Conservation (phyloP, 2,797 vertebrate species). For the Hypotaenidia philippensis region DNA sequence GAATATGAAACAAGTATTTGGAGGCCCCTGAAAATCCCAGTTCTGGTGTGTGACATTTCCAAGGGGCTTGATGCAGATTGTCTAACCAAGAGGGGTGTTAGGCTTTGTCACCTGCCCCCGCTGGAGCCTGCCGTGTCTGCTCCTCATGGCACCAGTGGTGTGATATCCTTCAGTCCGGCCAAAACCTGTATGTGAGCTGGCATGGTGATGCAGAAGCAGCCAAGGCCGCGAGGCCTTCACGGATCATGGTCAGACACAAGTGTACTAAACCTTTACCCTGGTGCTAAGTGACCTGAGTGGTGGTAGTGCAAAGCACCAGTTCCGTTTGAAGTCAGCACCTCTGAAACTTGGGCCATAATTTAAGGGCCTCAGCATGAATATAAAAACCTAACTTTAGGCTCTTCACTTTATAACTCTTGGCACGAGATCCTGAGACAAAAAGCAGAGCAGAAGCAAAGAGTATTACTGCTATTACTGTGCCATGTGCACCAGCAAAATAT, state of each 20-base stretch:
- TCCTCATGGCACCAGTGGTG: fast-evolving
- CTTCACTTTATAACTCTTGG: background rate
- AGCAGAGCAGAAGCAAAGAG: constrained; percentile 49
- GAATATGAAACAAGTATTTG: background rate
- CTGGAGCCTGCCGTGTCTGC: fast-evolving
- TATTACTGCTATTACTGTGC: constrained; percentile 33
- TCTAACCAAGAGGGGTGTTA: background rate
- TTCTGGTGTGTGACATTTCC: background rate
- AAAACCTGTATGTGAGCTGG: background rate
- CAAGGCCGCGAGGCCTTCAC: fast-evolving
- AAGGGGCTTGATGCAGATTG: fast-evolving
- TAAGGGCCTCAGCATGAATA: background rate
- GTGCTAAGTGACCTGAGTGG: background rate
- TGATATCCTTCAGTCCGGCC: fast-evolving
- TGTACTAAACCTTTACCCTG: background rate
- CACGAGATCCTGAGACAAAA: constrained; percentile 26
- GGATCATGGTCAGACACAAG: fast-evolving
- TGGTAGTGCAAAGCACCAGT: background rate
- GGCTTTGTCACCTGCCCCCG: background rate
- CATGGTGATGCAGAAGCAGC: background rate
- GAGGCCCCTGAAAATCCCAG: background rate
- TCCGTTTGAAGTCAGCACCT: background rate
- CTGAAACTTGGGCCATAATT: background rate
- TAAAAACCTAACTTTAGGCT: constrained; percentile 5
- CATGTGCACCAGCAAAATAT: constrained; percentile 58